These are phyloP conservation scores for Lophius americanus DNA, from an alignment of 2,797 vertebrate genomes.

Conservation along the genomic window DNA sequence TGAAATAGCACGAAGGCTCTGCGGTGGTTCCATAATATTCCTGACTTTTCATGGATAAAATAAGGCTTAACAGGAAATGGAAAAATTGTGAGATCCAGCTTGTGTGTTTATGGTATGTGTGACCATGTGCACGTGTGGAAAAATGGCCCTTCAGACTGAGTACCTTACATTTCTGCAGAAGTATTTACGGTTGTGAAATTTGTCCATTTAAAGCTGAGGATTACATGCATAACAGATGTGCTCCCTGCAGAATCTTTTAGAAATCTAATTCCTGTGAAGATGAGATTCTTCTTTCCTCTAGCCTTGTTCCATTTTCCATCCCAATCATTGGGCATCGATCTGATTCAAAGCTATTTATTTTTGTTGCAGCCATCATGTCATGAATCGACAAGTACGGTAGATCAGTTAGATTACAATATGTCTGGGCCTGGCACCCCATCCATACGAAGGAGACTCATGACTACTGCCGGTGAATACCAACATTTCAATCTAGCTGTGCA, in stretches of 20 bases:
- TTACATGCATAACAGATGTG: constrained; percentile 57
- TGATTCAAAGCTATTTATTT: constrained; percentile 78
- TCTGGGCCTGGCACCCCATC: constrained; percentile 17
- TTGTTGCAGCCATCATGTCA: constrained; percentile 61
- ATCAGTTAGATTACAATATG: constrained; percentile 67
- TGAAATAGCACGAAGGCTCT: too few species aligned
- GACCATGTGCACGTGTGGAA: constrained; percentile 14
- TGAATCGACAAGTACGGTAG: constrained; percentile 70
- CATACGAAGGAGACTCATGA: constrained; percentile 24
- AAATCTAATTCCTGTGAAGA: constrained; percentile 78
- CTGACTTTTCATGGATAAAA: constrained; percentile 69
- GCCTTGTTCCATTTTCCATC: constrained; percentile 65
- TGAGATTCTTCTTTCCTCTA: constrained; percentile 65
- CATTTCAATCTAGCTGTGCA: neutral
- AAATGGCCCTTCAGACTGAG: constrained; percentile 16
- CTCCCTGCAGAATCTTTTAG: constrained; percentile 72
- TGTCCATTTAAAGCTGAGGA: constrained; percentile 33
- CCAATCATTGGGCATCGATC: constrained; percentile 74
- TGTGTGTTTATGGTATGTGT: constrained; percentile 15
- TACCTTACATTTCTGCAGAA: constrained; percentile 30
- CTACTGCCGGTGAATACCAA: constrained; percentile 9
- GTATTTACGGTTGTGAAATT: constrained; percentile 61
- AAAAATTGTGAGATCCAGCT: constrained; percentile 42
- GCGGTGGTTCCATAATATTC: constrained; percentile 43
- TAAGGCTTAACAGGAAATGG: constrained; percentile 49